Base-by-base conservation (phyloP, 2,888 invertebrate species). In the Mesorhabditis sp. region DNA sequence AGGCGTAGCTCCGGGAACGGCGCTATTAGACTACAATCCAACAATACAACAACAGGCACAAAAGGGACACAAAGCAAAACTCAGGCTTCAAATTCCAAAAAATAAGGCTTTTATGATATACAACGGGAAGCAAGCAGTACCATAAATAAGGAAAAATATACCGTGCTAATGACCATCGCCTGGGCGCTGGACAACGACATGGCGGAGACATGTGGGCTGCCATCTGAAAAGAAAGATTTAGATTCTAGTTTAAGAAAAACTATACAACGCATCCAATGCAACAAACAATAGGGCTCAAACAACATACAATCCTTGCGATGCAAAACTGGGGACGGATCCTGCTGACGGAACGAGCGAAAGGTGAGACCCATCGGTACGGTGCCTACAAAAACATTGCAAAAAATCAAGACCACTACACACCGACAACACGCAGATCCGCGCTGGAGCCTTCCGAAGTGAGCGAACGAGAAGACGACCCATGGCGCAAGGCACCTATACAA, bases 291-390 rank as follows among this genome's bases (percentile, higher is more conserved):
- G 62, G 3, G 15, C 10, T 6, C 13, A 15, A 63, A 61, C 43
- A 58, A 5, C 73, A 69, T 78, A 83, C 83, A 83, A 72, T 71
- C 77, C 74, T 80, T 82, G 28, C 83, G 69, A 67, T 80, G 79
- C 45, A 80, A 72, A 6, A 75, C 77, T 4, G 83, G 83, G 5
- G 80, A 81, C 44, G 83, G 82, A 70, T 82, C 78, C 13, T 76
- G 70, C 69, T 79, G 80, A 45, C 72, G 72, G 76, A 82, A 82
- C 43, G 71, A 68, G 70, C 74, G 77, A 45, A 82, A 70, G 64
- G 73, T 76, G 63, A 78, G 73, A 58, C 72, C 69, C 7, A 78
- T 72, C 5, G 70, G 72, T 15, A 80, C 76, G 62, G 80, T n/a
- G 10, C 58, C 58, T 50, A 50, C 58, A 50, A 2, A 50, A 50